Evolutionary conservation across 2,113 vertebrate genomes (phyloP).

Genomic region (Acrocephalus arundinaceus): DNA sequence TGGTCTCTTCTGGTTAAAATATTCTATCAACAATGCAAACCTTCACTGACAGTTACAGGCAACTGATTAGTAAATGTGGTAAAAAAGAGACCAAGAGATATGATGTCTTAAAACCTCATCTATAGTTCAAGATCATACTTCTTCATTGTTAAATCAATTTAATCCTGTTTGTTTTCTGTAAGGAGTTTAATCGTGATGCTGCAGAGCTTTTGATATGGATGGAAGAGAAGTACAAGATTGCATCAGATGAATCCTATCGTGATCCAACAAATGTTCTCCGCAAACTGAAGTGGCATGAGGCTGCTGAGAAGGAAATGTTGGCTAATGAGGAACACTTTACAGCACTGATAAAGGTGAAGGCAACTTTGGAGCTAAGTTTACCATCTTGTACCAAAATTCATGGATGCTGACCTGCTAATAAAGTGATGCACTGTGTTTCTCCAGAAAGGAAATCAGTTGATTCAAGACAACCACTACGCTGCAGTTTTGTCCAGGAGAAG

Average conservation of each 20-base stretch:
- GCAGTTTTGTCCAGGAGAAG: slow-evolving; percentile 69
- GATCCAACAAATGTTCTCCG: slow-evolving; percentile 78
- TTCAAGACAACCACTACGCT: slow-evolving; percentile 67
- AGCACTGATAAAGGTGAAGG: slow-evolving; percentile 76
- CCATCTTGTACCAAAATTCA: background rate
- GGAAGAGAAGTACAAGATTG: slow-evolving; percentile 84
- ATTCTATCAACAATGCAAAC: background rate
- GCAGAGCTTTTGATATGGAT: slow-evolving; percentile 87
- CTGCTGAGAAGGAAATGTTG: slow-evolving; percentile 81
- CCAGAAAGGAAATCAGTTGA: slow-evolving; percentile 79
- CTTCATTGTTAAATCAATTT: background rate
- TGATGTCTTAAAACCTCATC: background rate
- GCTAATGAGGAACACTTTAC: slow-evolving; percentile 78
- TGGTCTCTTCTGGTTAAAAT: background rate
- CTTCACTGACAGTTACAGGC: background rate
- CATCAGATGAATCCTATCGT: slow-evolving; percentile 79
- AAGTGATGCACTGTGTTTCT: background rate
- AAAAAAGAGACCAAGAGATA: background rate
- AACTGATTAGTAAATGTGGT: background rate
- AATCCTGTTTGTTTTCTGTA: background rate
- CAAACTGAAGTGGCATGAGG: slow-evolving; percentile 83
- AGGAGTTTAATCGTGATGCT: slow-evolving; percentile 85
- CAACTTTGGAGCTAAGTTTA: background rate
- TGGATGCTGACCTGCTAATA: background rate
- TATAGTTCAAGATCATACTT: background rate